Evolutionary conservation across 1,140 invertebrate genomes (phyloP).

Genomic region (Meloidogyne chitwoodi): DNA sequence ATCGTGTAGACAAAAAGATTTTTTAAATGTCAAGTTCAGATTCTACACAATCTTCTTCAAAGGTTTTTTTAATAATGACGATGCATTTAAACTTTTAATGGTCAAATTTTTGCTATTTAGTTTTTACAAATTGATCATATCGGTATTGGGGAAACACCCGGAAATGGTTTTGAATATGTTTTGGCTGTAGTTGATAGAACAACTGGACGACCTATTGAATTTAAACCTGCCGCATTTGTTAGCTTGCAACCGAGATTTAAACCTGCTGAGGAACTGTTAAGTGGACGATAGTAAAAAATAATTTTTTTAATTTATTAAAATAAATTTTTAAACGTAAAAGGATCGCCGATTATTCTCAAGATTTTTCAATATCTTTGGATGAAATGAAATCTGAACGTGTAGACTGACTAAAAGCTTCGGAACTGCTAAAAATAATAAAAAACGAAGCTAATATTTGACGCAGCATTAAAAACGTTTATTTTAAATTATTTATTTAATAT

Average conservation of each 20-base stretch:
- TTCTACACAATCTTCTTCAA: background rate
- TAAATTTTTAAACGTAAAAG: background rate
- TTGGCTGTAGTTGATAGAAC: slow-evolving; percentile 5
- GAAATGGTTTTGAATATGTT: slow-evolving; percentile 14
- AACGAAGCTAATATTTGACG: background rate
- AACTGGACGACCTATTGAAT: background rate
- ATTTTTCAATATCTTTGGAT: slow-evolving; percentile 3
- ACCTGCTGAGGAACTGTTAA: background rate
- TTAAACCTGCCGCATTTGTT: slow-evolving; percentile 6
- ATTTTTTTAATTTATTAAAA: background rate
- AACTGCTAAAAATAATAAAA: slow-evolving; percentile 15
- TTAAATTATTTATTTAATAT: background rate
- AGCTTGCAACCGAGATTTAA: slow-evolving; percentile 5
- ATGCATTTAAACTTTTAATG: too few relatives aligned
- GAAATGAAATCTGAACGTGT: background rate
- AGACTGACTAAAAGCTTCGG: slow-evolving; percentile 7
- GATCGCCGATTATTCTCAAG: background rate
- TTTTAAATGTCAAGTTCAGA: background rate
- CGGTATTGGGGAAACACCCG: background rate
- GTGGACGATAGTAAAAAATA: background rate
- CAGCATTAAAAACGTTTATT: slow-evolving; percentile 2
- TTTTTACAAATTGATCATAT: background rate
- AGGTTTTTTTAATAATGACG: background rate
- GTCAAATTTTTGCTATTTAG: too few relatives aligned
- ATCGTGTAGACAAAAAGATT: background rate